These are phyloP conservation scores for Cheilosia pagana DNA, from an alignment of 2,888 invertebrate genomes.

Conservation along the genomic window DNA sequence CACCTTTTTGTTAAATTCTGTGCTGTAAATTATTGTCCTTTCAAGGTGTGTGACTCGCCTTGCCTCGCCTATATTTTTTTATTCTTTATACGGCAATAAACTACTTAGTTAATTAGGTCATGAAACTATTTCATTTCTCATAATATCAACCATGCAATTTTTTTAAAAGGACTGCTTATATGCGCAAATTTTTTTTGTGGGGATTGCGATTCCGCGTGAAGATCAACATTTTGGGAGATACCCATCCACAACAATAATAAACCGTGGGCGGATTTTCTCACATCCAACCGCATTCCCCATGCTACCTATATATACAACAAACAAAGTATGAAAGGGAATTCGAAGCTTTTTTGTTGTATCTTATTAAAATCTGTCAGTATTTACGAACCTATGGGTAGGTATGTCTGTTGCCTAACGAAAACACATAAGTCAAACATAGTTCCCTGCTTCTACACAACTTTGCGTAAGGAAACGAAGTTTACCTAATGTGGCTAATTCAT, in stretches of 20 bases:
- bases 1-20: slow-evolving; percentile 11
- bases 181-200: background rate
- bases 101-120: slow-evolving; percentile 40
- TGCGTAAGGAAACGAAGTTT: too few relatives aligned
- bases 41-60: slow-evolving; percentile 46
- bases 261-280: background rate
- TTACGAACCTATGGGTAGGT: too few relatives aligned
- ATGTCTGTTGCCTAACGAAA: too few relatives aligned
- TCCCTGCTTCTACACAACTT: too few relatives aligned
- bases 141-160: slow-evolving; percentile 6
- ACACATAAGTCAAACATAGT: too few relatives aligned
- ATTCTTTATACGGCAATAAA: slow-evolving; percentile 22
- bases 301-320: too few relatives aligned
- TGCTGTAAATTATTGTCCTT: slow-evolving; percentile 7
- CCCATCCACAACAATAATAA: slow-evolving; percentile 1
- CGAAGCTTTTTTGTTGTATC: too few relatives aligned
- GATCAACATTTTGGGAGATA: background rate
- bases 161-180: background rate
- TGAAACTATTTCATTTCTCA: slow-evolving; percentile 5
- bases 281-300: background rate
- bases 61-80: slow-evolving; percentile 48
- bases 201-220: background rate
- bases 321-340: too few relatives aligned
- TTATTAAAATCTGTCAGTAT: too few relatives aligned
- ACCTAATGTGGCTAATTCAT: too few relatives aligned